These are phyloP conservation scores for Blastobasis adustella DNA, from an alignment of 2,888 invertebrate genomes.

Conservation along the genomic window DNA sequence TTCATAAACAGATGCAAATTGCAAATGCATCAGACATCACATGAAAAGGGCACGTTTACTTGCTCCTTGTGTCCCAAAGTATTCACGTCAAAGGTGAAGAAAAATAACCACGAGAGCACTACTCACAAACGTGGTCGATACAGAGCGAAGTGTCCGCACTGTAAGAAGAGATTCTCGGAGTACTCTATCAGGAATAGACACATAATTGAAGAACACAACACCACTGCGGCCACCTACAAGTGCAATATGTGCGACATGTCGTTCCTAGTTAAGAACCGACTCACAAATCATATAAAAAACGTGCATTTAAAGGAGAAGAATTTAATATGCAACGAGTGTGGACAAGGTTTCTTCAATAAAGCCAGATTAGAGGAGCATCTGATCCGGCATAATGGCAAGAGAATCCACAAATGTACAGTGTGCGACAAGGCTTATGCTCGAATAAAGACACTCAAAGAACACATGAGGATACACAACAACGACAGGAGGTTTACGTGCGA, in stretches of 20 bases:
- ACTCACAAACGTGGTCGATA: conserved; percentile 48
- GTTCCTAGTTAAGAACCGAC: conserved; percentile 53
- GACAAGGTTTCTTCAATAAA: conserved; percentile 57
- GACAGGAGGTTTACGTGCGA: conserved; percentile 59
- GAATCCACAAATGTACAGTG: conserved; percentile 50
- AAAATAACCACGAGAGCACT: conserved; percentile 55
- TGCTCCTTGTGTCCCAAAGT: conserved; percentile 55
- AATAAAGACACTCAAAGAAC: conserved; percentile 56
- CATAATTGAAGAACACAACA: conserved; percentile 53
- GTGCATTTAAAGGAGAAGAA: conserved; percentile 61
- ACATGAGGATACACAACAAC: conserved; percentile 63
- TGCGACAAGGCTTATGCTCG: conserved; percentile 57
- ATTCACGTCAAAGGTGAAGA: conserved; percentile 44
- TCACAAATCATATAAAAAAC: conserved; percentile 58
- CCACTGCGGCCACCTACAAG: conserved; percentile 46
- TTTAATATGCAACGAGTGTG: conserved; percentile 55
- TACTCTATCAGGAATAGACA: conserved; percentile 58
- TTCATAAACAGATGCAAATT: conserved; percentile 55
- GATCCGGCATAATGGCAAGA: conserved; percentile 58
- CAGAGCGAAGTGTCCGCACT: conserved; percentile 55
- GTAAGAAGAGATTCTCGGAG: conserved; percentile 49
- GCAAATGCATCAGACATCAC: conserved; percentile 49
- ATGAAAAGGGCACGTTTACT: conserved; percentile 47
- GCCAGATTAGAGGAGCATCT: conserved; percentile 58
- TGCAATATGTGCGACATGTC: conserved; percentile 61